Percentiles rank a stretch among this genome's conserved stretches.
Conservation (phyloP, 2,888 invertebrate genomes). For the Tachina grossa region DNA sequence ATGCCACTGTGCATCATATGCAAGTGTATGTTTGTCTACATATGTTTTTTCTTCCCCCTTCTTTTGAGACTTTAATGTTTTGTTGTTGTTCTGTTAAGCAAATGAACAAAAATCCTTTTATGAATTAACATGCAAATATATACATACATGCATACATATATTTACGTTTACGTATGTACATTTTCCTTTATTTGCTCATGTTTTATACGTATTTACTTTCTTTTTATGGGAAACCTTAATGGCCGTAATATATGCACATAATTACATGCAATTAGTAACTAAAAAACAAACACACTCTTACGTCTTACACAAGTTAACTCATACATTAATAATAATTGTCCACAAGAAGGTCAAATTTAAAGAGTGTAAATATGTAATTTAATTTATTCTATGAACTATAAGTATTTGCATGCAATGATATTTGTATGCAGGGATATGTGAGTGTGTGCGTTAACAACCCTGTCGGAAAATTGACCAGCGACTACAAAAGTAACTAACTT, state of each 20-base stretch:
- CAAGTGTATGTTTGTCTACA: neutral
- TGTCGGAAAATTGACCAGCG: too few species aligned
- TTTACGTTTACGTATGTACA: neutral
- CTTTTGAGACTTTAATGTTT: constrained; percentile 56
- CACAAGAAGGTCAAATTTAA: constrained; percentile 47
- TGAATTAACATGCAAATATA: neutral
- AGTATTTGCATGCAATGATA: neutral
- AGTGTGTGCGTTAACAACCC: neutral
- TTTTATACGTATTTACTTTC: too few species aligned
- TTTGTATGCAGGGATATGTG: constrained; percentile 1
- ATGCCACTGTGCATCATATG: neutral
- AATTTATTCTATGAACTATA: constrained; percentile 60
- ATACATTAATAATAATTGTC: constrained; percentile 38
- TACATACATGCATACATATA: too few species aligned
- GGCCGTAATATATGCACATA: constrained; percentile 54
- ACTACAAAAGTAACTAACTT: too few species aligned
- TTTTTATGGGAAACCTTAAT: constrained; percentile 28
- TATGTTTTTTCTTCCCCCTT: neutral
- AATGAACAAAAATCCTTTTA: constrained; percentile 34
- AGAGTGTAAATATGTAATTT: constrained; percentile 37
- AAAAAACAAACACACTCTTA: constrained; percentile 12
- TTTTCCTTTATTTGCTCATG: neutral
- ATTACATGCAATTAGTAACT: constrained; percentile 60
- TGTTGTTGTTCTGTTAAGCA: constrained; percentile 33
- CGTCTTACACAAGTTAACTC: constrained; percentile 12